A percentile compares a stretch with the other conserved stretches of the same genome.
Evolutionary conservation across 53 echinoderm and acorn worm genomes (phyloP).

Genomic region (Echinarachnius parma): DNA sequence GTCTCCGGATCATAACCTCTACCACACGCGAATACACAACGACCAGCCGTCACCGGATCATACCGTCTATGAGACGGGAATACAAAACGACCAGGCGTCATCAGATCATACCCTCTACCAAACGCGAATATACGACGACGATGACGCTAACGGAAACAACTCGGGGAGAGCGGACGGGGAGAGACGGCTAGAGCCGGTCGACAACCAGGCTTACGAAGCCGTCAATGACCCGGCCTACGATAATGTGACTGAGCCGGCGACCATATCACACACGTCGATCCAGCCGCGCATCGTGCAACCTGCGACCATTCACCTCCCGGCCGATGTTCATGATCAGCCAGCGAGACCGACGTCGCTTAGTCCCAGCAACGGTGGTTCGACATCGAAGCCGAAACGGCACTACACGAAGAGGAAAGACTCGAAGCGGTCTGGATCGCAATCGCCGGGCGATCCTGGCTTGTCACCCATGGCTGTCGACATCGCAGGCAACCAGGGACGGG

Average conservation of each 20-base stretch:
- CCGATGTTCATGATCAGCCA: too few species aligned
- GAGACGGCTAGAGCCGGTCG: background rate
- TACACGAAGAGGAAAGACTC: conserved; percentile 16
- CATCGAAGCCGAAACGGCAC: background rate
- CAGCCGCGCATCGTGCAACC: background rate
- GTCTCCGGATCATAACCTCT: conserved; percentile 9
- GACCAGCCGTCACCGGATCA: conserved; percentile 2
- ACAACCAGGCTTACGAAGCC: conserved; percentile 7
- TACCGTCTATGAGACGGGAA: conserved; percentile 21
- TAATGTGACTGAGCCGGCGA: conserved; percentile 10
- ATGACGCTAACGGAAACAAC: background rate
- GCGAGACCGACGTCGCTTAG: too few species aligned
- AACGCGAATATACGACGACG: conserved; percentile 14
- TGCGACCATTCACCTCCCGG: conserved; percentile 6
- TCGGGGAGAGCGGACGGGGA: background rate
- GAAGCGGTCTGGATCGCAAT: conserved; percentile 2
- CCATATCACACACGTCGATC: conserved; percentile 35
- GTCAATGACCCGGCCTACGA: too few species aligned
- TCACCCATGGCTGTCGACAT: background rate
- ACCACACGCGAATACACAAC: too few species aligned
- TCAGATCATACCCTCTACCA: conserved; percentile 17
- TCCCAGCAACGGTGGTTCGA: too few species aligned
- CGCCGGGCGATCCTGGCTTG: background rate
- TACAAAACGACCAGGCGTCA: conserved; percentile 2
- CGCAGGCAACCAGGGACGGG: conserved; percentile 21